Evolutionary conservation across 2,888 invertebrate species (phyloP), one percentile per base, ranked within the genome.

Genomic region (Theretra japonica): DNA sequence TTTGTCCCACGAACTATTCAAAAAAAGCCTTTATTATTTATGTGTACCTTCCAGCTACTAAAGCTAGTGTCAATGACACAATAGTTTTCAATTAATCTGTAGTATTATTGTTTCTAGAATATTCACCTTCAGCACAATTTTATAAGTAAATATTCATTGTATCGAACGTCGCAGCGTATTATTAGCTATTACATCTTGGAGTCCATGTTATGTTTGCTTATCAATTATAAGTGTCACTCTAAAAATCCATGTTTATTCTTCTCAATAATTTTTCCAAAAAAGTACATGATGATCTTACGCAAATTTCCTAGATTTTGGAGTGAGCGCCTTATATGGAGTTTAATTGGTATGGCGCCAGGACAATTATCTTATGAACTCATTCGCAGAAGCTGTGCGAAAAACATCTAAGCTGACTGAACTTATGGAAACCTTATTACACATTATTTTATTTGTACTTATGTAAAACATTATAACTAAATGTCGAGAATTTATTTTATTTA

Each of bases 291-390:
- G 4, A 25, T 8, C 23, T 58, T 70, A 19, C 50, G n/a, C 25
- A 30, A 19, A 30, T 62, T 70, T 70, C 53, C 60, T 70, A 70
- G 70, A 70, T 70, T 62, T 70, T 25, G 11, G 15, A 30, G 19
- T 48, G 28, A 48, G 19, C n/a, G 25, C 21, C 25, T 60, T 28
- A 41, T 50, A 23, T 53, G n/a, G 33, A 5, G 58, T 25, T 25
- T 25, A 15, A 58, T 58, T 58, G 58, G 17, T 58, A 17, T 58
- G 58, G 58, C 58, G 58, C 58, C 58, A 58, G 58, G 58, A 58
- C 25, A 58, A 58, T 71, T 77, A 71, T 78, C 25, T 58, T 58
- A 58, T 58, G 23, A 58, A 58, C 17, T 58, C 23, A 17, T 58
- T 58, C 25, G 23, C 8, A 25, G 58, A 58, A 58, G 17, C 25